Percentiles rank a stretch among this genome's conserved stretches.
These are phyloP conservation scores for Palythoa grandiflora DNA, from an alignment of 92 coral and sea anemone species.

Conservation along the genomic window DNA sequence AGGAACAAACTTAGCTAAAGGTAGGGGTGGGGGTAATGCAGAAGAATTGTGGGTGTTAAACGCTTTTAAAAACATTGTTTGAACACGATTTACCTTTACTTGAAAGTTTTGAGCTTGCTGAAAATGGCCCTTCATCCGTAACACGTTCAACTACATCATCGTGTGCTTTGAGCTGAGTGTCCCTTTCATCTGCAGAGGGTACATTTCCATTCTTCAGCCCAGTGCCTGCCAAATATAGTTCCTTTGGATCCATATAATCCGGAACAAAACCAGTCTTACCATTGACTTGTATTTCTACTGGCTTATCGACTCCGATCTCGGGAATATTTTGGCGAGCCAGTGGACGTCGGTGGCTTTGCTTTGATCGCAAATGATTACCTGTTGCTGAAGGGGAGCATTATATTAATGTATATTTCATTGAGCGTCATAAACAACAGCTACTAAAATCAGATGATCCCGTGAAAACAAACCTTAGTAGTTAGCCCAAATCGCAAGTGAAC, in stretches of 20 bases:
- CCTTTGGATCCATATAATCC: constrained; percentile 41
- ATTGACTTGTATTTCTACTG: background rate
- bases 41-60: no score
- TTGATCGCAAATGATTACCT: background rate
- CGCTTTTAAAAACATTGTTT: no score
- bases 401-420: background rate
- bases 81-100: background rate
- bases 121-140: background rate
- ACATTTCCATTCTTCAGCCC: constrained; percentile 20
- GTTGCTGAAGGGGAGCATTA: background rate
- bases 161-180: background rate
- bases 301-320: background rate
- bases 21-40: no score
- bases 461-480: no score
- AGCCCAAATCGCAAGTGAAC: no score
- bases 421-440: no score
- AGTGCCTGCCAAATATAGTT: constrained; percentile 40
- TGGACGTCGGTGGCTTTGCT: background rate
- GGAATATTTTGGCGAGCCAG: constrained; percentile 33
- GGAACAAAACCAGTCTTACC: background rate
- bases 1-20: no score
- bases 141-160: background rate
- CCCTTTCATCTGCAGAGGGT: background rate
- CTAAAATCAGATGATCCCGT: no score
- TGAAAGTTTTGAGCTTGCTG: background rate